Evolutionary conservation across 2,797 vertebrate genomes (phyloP), one percentile per base, ranked within the genome.

Genomic region (Melanotaenia pygmaea): DNA sequence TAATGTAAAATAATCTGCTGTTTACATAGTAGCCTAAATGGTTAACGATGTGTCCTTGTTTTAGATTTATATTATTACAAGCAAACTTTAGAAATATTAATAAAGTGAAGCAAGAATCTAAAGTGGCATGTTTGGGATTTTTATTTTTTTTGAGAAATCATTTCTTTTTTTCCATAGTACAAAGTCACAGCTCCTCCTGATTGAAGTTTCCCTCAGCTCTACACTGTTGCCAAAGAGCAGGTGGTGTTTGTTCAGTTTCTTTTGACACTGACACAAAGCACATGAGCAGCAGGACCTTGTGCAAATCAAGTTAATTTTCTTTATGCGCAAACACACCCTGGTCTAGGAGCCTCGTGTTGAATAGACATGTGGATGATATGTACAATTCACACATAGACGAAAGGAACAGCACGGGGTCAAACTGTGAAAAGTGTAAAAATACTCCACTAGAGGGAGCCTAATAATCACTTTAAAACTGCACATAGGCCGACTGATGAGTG

Each of bases 381-480:
- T 9, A 50, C 8, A 50, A 22, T 47, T 7, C 22, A 53, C 14
- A 7, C 20, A 16, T 22, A n/a, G 47, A 13, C 14, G 51, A 4
- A 12, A 26, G 22, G 22, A 22, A n/a, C 47, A 22, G 12, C 50
- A 51, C 20, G 10, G n/a, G 50, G n/a, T 13, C 47, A 50, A 22
- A 8, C 40, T 8, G 24, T 35, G 22, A 54, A 59, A 9, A 37
- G 0, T 38, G 18, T 7, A 28, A 10, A 71, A 20, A 61, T 1
- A 35, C 0, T 57, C 66, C 89, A 89, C 81, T 77, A 88, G 87
- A 85, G 86, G 86, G 86, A 65, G 81, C 81, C 69, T 70, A 12
- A 65, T 5, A 63, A 75, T 81, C 69, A 63, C 67, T 53, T 54
- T 43, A 40, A 64, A 69, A 32, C 12, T 13, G 2, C 6, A n/a